phyloP scores from a whole-genome alignment of 1,140 invertebrate species.

The Sitodiplosis mosellana region DNA sequence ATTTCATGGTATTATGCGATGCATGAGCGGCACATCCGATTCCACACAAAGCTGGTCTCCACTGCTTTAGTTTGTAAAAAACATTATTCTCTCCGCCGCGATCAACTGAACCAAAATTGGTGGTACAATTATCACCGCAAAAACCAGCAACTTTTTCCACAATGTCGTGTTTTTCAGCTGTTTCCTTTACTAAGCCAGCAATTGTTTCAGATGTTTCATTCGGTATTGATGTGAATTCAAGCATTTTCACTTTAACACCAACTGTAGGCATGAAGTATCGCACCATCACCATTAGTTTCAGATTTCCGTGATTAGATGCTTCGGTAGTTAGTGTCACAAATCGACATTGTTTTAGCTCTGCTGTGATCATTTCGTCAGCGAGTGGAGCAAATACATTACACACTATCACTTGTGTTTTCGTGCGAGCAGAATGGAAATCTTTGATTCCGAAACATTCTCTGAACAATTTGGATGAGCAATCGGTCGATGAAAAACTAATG shows the following conservation, averaged over 20 bases:
- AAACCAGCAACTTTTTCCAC: neutral
- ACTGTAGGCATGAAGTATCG: constrained; percentile 5
- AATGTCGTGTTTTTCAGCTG: neutral
- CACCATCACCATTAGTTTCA: constrained; percentile 5
- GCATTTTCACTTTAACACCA: constrained; percentile 6
- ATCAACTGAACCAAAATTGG: neutral
- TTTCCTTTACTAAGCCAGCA: neutral
- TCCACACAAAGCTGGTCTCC: constrained; percentile 5
- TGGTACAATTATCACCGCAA: neutral
- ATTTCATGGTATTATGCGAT: constrained; percentile 6
- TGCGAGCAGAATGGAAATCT: too few species aligned
- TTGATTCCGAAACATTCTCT: too few species aligned
- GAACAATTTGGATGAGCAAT: too few species aligned
- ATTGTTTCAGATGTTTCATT: neutral
- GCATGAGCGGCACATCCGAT: constrained; percentile 8
- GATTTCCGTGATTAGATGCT: neutral
- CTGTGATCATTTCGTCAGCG: neutral
- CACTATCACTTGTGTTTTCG: neutral
- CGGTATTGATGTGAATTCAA: neutral
- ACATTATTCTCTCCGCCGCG: neutral
- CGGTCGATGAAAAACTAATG: too few species aligned
- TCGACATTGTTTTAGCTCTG: neutral
- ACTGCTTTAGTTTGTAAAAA: neutral
- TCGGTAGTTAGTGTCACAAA: neutral
- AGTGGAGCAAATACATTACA: neutral